phyloP scores from a whole-genome alignment of 2,797 vertebrate genomes.

The Aeoliscus strigatus region DNA sequence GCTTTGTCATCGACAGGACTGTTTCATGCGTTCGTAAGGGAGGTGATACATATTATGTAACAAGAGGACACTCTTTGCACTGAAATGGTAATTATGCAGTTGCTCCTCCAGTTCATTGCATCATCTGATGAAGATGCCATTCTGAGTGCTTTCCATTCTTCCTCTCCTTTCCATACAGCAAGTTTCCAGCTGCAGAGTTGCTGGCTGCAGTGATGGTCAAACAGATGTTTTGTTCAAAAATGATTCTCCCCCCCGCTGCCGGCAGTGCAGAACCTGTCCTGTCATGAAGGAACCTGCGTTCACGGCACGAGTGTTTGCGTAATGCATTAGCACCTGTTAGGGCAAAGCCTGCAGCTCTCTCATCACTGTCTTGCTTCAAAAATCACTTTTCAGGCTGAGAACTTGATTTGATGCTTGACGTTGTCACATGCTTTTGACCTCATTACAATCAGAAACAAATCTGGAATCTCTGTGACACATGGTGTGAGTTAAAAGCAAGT shows the following conservation, averaged over 20 bases:
- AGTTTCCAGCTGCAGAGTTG: conserved; percentile 51
- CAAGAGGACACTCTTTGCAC: too few species aligned
- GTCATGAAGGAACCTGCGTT: too few species aligned
- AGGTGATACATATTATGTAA: background rate
- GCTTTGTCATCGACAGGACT: conserved; percentile 30
- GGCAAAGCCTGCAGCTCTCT: too few species aligned
- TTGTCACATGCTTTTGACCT: too few species aligned
- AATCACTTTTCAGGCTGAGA: too few species aligned
- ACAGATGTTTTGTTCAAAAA: conserved; percentile 60
- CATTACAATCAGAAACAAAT: conserved; percentile 16
- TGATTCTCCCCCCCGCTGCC: too few species aligned
- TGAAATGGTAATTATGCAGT: conserved; percentile 5
- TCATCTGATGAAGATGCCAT: conserved; percentile 47
- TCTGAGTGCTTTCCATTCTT: conserved; percentile 57
- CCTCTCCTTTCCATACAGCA: conserved; percentile 51
- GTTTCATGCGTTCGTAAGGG: background rate
- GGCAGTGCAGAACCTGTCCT: too few species aligned
- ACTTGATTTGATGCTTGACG: too few species aligned
- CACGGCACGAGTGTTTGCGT: too few species aligned
- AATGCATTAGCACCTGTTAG: too few species aligned
- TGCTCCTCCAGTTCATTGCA: conserved; percentile 29
- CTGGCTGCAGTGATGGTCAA: conserved; percentile 42
- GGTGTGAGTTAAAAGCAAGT: conserved; percentile 53
- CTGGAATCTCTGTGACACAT: conserved; percentile 39
- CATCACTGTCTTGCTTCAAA: too few species aligned